Evolutionary conservation across 1,140 invertebrate genomes (phyloP).

Genomic region (Drosophila sulfurigaster): DNA sequence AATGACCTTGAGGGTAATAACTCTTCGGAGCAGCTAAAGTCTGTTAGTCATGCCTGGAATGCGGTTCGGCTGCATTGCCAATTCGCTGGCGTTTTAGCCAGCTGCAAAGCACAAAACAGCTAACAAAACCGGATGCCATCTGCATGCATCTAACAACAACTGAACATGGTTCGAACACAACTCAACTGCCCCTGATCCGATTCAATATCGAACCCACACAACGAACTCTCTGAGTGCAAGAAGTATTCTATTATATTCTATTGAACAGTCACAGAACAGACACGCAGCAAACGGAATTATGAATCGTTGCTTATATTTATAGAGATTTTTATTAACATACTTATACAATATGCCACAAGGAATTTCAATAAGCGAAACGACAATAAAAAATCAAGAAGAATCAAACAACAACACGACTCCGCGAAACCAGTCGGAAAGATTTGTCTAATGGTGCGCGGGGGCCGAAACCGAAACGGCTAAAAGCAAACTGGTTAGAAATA

Average conservation of each 20-base stretch:
- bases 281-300: constrained; percentile 23
- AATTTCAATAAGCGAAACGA: constrained; percentile 44
- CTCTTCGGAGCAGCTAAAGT: constrained; percentile 51
- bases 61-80: constrained; percentile 73
- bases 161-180: constrained; percentile 5
- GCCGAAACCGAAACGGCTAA: constrained; percentile 36
- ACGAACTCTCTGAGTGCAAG: constrained; percentile 10
- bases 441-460: constrained; percentile 70
- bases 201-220: constrained; percentile 24
- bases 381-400: constrained; percentile 42
- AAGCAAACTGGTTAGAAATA: constrained; percentile 70
- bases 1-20: constrained; percentile 81
- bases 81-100: constrained; percentile 42
- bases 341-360: constrained; percentile 22
- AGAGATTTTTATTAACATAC: constrained; percentile 31
- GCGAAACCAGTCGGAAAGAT: constrained; percentile 70
- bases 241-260: constrained; percentile 16
- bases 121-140: constrained; percentile 74
- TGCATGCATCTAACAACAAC: constrained; percentile 56
- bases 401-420: constrained; percentile 55
- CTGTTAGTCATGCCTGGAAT: constrained; percentile 77
- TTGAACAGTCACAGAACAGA: neutral
- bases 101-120: constrained; percentile 34
- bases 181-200: neutral
- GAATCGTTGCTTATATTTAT: constrained; percentile 7